Evolutionary conservation across 37 sponge, comb jelly and placozoan genomes (phyloP).

Genomic region (Agelas oroides): DNA sequence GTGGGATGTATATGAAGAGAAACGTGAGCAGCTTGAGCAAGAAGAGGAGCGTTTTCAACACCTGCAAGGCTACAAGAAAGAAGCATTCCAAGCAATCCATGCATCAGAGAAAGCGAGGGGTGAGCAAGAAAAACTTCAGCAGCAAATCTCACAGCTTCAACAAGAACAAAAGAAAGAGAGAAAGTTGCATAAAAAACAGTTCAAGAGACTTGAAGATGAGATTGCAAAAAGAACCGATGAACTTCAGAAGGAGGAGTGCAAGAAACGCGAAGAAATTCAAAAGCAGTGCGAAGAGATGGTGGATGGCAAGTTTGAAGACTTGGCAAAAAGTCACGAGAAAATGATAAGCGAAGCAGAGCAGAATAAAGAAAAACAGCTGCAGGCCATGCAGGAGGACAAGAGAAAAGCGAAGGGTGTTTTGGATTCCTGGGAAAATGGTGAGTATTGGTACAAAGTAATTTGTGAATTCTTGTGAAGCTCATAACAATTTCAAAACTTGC

Average conservation of each 20-base stretch:
- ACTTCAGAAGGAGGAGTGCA: background rate
- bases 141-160: background rate
- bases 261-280: background rate
- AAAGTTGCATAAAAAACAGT: background rate
- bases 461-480: too few relatives aligned
- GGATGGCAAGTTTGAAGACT: conserved; percentile 4
- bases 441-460: too few relatives aligned
- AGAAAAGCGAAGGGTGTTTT: too few relatives aligned
- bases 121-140: background rate
- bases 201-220: background rate
- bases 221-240: background rate
- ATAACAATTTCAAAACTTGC: too few relatives aligned
- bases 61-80: conserved; percentile 12
- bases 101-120: background rate
- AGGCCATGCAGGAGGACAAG: too few relatives aligned
- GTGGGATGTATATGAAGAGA: conserved; percentile 27
- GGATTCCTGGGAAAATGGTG: too few relatives aligned
- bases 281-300: background rate
- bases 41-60: conserved; percentile 1
- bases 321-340: too few relatives aligned
- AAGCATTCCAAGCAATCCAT: background rate
- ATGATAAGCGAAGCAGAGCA: too few relatives aligned
- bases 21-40: background rate
- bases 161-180: conserved; percentile 9
- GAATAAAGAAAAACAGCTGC: too few relatives aligned